These are phyloP conservation scores for Xestia rhomboidea DNA, from an alignment of 2,888 invertebrate genomes.

Conservation along the genomic window DNA sequence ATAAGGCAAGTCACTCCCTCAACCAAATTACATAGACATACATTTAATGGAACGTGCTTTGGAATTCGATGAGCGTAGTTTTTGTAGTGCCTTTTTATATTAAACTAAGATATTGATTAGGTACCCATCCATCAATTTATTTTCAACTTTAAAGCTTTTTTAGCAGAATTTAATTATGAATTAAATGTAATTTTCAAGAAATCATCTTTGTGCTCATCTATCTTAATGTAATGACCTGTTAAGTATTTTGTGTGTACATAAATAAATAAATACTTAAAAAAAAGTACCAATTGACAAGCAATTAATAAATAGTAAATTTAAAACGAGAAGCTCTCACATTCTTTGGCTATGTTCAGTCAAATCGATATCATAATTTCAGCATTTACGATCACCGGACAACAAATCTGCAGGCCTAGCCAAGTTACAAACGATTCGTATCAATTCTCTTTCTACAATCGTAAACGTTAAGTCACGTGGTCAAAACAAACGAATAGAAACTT, in stretches of 20 bases:
- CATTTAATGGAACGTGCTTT: conserved; percentile 23
- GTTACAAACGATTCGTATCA: too few relatives aligned
- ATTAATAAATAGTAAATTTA: neutral
- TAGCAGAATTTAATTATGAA: too few relatives aligned
- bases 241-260: too few relatives aligned
- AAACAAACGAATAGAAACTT: too few relatives aligned
- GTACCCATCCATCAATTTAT: neutral
- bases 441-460: too few relatives aligned
- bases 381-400: neutral
- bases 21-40: conserved; percentile 52
- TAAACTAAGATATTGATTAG: neutral
- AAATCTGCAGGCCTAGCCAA: too few relatives aligned
- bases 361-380: neutral
- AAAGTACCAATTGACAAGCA: too few relatives aligned
- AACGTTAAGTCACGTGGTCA: too few relatives aligned
- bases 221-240: too few relatives aligned
- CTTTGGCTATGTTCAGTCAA: neutral
- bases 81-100: neutral
- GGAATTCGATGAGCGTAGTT: conserved; percentile 4
- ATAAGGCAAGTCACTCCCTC: conserved; percentile 75
- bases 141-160: neutral
- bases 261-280: too few relatives aligned
- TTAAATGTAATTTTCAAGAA: too few relatives aligned
- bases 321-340: neutral
- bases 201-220: too few relatives aligned